phyloP scores from a whole-genome alignment of 2,888 invertebrate species.

The Onthophagus sagittarius region DNA sequence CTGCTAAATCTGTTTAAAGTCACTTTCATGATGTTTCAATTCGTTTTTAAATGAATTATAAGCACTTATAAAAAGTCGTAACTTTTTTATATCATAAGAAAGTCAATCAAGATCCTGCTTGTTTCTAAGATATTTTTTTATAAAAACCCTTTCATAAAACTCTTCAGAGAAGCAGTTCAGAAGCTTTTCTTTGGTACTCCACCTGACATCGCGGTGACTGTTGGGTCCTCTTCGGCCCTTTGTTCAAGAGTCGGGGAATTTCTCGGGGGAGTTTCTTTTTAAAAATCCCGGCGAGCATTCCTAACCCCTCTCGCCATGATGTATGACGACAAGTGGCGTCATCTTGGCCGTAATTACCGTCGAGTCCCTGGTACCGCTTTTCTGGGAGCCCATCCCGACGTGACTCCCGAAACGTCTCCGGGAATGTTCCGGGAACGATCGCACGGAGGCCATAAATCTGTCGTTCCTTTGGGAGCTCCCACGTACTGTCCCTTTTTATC shows the following conservation, averaged over 20 bases:
- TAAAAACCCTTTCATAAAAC: neutral
- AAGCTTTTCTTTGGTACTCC: neutral
- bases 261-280: neutral
- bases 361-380: neutral
- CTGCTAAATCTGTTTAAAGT: no score
- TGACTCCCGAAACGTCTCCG: constrained; percentile 33
- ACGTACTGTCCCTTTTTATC: constrained; percentile 45
- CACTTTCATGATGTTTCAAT: no score
- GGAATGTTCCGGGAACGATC: constrained; percentile 36
- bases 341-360: constrained; percentile 40
- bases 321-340: constrained; percentile 40
- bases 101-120: neutral
- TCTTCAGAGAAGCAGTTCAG: neutral
- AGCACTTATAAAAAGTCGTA: no score
- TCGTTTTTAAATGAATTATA: no score
- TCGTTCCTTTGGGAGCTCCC: constrained; percentile 37
- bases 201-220: neutral
- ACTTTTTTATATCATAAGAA: neutral
- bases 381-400: constrained; percentile 31
- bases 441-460: constrained; percentile 42
- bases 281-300: neutral
- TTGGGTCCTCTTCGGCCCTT: neutral
- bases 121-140: neutral
- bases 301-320: constrained; percentile 31
- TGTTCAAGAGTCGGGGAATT: neutral